A percentile compares a stretch with the other conserved stretches of the same genome.
Evolutionary conservation across 2,113 vertebrate species (phyloP).

Genomic region (Sminthopsis crassicaudata): DNA sequence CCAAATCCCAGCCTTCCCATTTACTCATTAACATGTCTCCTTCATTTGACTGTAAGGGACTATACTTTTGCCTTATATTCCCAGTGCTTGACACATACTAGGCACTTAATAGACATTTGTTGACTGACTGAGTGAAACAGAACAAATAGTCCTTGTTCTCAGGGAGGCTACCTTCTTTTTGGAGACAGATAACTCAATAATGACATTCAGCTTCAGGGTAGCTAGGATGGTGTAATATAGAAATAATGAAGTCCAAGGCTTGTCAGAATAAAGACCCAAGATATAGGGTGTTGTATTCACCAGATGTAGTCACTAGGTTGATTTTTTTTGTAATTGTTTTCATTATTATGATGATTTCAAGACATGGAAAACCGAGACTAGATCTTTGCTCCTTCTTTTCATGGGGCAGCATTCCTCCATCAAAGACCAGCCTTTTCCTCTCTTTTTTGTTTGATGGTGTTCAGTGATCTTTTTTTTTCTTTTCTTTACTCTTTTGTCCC

Average conservation of each 20-base stretch:
- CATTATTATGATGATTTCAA: background rate
- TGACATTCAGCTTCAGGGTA: background rate
- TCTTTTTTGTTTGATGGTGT: background rate
- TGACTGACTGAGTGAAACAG: background rate
- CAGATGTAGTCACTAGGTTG: background rate
- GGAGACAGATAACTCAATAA: background rate
- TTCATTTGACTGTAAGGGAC: background rate
- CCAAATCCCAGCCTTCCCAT: background rate
- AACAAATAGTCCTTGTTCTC: background rate
- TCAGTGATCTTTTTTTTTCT: background rate
- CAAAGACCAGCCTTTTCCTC: background rate
- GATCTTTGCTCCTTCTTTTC: background rate
- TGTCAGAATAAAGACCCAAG: background rate
- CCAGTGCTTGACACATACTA: background rate
- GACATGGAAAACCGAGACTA: background rate
- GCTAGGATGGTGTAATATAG: background rate
- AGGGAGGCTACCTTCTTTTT: background rate
- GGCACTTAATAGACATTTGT: background rate
- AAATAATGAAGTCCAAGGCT: background rate
- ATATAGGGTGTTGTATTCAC: background rate
- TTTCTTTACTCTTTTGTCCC: background rate
- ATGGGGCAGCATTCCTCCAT: background rate
- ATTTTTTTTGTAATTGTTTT: background rate
- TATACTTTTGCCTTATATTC: background rate
- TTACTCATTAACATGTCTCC: background rate